Evolutionary conservation across 2,888 invertebrate genomes (phyloP).

Genomic region (Leucozona laternaria): DNA sequence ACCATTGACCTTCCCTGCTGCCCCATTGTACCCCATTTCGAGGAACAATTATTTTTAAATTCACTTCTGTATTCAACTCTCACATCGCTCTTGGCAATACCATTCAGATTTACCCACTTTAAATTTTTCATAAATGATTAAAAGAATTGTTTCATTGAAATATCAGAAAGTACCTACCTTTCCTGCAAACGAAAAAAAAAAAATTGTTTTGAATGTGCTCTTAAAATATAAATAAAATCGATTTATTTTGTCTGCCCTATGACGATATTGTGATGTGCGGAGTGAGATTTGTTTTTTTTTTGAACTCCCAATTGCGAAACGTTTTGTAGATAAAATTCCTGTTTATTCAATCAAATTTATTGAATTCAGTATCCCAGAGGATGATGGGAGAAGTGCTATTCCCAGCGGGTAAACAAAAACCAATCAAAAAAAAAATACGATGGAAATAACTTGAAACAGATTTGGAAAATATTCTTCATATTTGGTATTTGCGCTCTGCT

Average conservation of each 20-base stretch:
- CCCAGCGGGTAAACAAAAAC: conserved; percentile 9
- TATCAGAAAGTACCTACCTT: not conserved
- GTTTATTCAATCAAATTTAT: conserved; percentile 55
- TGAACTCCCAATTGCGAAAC: conserved; percentile 17
- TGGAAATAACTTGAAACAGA: conserved; percentile 36
- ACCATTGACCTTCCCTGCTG: no score
- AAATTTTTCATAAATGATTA: not conserved
- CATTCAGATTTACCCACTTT: not conserved
- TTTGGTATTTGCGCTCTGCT: no score
- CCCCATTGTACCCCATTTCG: no score
- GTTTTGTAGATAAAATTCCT: conserved; percentile 13
- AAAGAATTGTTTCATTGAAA: not conserved
- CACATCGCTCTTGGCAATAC: no score
- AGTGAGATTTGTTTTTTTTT: not conserved
- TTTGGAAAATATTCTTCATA: not conserved
- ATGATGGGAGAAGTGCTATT: not conserved
- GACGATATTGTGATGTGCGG: no score
- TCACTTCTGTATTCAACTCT: no score
- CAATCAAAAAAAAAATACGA: conserved; percentile 38
- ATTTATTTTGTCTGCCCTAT: not conserved
- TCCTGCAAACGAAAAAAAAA: no score
- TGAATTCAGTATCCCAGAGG: not conserved
- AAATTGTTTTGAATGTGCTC: no score
- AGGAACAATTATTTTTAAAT: no score
- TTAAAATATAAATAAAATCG: no score